Evolutionary conservation across 92 coral and sea anemone species (phyloP), one percentile per base, ranked within the genome.

Genomic region (Virgularia gustaviana): DNA sequence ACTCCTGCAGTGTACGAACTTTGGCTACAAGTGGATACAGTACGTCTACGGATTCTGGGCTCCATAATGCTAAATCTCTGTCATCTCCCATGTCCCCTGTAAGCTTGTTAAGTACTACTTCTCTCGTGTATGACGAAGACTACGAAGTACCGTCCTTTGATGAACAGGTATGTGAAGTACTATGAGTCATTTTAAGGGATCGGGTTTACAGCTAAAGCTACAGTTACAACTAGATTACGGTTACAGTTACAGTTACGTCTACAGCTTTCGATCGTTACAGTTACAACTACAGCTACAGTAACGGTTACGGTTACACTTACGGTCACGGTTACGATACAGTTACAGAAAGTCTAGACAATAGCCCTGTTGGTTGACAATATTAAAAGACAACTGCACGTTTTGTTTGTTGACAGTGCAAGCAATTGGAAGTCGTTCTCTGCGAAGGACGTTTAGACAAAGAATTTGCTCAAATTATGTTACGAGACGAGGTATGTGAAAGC

Each of bases 11-110:
- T 67, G 76, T 88, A 8, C 84, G 77, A 36, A 86, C 97, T 0
- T 83, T 90, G 39, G 78, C 80, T 33, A 89, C 96, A 24, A 92
- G 98, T 57, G 90, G 90, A 15, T 88, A 91, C 75, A 89, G 88
- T 63, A 89, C 96, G 11, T 92, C 98, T 9, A 85, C 87, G 36
- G 98, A 92, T 59, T 92, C 98, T 15, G 97, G 85, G 72, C 75
- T 87, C 54, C 77, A 78, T 29, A 89, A 84, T 28, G 68, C 62
- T 13, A 89, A 86, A 32, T 68, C 77, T 37, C 88, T 81, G 19
- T 76, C 45, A 28, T 44, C 55, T 15, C 72, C 76, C 30, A 70
- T 68, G 56, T 49, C 84, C 22, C 75, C 75, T 68, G 75, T 49
- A 6, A 68, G 75, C 35, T 61, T 68, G 29, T 45, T 68, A 16